These are phyloP conservation scores for Oxyruncus cristatus DNA, from an alignment of 2,113 vertebrate species.

Conservation along the genomic window DNA sequence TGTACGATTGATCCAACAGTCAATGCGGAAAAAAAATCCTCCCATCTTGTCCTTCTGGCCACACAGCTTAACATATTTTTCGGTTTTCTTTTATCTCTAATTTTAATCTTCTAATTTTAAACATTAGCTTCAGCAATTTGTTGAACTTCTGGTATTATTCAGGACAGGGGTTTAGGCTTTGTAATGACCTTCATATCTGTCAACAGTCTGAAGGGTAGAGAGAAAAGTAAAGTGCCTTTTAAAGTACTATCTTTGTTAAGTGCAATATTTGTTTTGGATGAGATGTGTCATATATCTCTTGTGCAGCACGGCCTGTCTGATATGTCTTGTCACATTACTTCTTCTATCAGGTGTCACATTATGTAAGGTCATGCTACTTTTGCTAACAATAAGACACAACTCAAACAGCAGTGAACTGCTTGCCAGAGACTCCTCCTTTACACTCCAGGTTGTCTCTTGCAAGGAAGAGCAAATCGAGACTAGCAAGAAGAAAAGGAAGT, in stretches of 20 bases:
- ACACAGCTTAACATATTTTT: background rate
- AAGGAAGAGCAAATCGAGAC: constrained; percentile 7
- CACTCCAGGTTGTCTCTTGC: background rate
- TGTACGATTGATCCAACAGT: background rate
- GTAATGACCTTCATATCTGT: background rate
- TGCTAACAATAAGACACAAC: constrained; percentile 41
- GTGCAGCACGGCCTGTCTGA: constrained; percentile 16
- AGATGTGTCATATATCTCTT: constrained; percentile 20
- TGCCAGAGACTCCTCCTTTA: background rate
- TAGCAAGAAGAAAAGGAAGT: background rate
- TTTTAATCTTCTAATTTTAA: background rate
- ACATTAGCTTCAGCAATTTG: background rate
- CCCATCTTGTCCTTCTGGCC: background rate
- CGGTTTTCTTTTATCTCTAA: background rate
- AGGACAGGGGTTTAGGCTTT: background rate
- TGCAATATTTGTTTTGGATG: constrained; percentile 41
- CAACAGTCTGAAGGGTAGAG: background rate
- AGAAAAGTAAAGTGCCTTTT: background rate
- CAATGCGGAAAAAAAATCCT: background rate
- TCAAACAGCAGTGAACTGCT: background rate
- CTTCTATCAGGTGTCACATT: constrained; percentile 49
- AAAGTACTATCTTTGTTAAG: constrained; percentile 44
- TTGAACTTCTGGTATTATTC: background rate
- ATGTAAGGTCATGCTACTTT: constrained; percentile 48
- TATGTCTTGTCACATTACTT: constrained; percentile 56